Base-by-base conservation (phyloP, 2,797 vertebrate species). In the Ceyx erithaca region DNA sequence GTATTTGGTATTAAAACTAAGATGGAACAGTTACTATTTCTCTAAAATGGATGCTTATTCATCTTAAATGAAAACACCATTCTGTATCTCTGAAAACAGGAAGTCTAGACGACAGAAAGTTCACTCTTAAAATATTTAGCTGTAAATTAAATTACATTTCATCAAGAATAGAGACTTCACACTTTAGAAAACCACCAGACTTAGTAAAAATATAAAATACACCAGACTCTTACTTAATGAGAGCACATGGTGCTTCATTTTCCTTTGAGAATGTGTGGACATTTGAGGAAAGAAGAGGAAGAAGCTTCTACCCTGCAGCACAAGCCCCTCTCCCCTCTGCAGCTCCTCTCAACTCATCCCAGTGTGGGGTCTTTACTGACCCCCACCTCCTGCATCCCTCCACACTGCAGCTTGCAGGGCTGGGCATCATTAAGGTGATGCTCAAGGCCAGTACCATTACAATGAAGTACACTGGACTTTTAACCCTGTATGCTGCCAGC, bases 81-180 rank as follows among this genome's bases (percentile, higher is more conserved):
- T 57, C 40, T 22, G 6, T 33, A 15, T 62, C 49, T 94, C 85
- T 75, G 75, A 78, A 94, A 94, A 45, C 20, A 52, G 13, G 40
- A 95, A 90, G 23, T 30, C 49, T 43, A 85, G 41, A 84, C 93
- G 89, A 22, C 45, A 72, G 63, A 26, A 70, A 75, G 20, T 14
- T 55, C 41, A 33, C 17, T 78, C 20, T 62, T 61, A 10, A 75
- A 92, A 22, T 37, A 55, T 48, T 68, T 61, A 85, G 25, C 43
- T 51, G 7, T 49, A 94, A 92, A 89, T 80, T 68, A 84, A 80
- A 95, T 31, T 12, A 90, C 15, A 30, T 37, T 73, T 46, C 58
- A 35, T 7, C 8, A 62, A 51, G 19, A 72, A 19, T 16, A 67
- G 75, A 80, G 35, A 67, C 14, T 43, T 76, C 13, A 48, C 7